Percentiles rank a stretch among this genome's conserved stretches.
Evolutionary conservation across 2,113 vertebrate species (phyloP).

Genomic region (Perca schrenkii): DNA sequence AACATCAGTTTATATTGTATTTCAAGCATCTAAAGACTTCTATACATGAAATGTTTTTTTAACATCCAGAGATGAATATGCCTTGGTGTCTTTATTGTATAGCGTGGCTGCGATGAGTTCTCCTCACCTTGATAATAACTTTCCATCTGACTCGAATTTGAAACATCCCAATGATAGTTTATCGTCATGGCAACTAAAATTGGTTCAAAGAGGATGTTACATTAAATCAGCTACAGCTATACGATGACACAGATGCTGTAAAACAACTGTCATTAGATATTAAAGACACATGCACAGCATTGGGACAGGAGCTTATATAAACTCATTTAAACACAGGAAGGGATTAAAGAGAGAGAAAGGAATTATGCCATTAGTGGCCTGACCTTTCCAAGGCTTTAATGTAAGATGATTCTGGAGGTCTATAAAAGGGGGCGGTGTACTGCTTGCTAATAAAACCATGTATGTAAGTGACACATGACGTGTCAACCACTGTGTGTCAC

Average conservation of each 20-base stretch:
- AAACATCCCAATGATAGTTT: background rate
- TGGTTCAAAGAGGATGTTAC: constrained; percentile 8
- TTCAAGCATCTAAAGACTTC: background rate
- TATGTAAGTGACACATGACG: background rate
- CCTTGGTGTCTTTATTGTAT: background rate
- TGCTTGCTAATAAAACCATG: background rate
- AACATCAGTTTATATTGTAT: too few species aligned
- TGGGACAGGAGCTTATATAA: constrained; percentile 13
- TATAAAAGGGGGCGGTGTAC: background rate
- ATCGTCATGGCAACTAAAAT: background rate
- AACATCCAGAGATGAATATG: background rate
- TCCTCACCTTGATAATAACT: background rate
- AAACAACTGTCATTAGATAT: constrained; percentile 36
- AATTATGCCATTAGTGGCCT: constrained; percentile 60
- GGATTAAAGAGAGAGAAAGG: constrained; percentile 58
- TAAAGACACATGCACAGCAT: constrained; percentile 25
- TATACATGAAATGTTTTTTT: background rate
- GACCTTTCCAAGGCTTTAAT: constrained; percentile 36
- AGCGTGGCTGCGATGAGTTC: background rate
- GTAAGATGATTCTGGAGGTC: constrained; percentile 17
- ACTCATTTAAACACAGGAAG: constrained; percentile 59
- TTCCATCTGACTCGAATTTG: background rate
- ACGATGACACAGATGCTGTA: constrained; percentile 15
- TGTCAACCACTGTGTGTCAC: constrained; percentile 19
- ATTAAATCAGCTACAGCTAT: background rate